Conservation (phyloP, 2,113 vertebrate species). For the Amia ocellicauda region DNA sequence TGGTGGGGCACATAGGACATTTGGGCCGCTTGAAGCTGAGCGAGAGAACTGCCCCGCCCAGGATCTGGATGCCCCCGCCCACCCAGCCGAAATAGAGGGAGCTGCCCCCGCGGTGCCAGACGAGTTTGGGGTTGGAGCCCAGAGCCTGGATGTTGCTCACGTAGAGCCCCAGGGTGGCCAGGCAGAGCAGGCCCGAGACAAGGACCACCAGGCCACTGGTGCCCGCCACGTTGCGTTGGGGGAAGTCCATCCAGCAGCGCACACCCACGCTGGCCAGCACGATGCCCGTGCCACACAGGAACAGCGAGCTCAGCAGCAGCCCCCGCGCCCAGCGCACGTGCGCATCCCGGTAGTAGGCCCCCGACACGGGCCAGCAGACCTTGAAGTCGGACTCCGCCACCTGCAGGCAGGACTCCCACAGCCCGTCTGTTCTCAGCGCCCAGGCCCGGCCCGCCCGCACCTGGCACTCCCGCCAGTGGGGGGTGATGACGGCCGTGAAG, state of each 20-base stretch:
- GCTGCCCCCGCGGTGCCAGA: constrained; percentile 46
- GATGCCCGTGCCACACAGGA: constrained; percentile 66
- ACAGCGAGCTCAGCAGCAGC: constrained; percentile 62
- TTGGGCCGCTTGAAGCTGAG: constrained; percentile 56
- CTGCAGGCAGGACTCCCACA: constrained; percentile 74
- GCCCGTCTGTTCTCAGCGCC: constrained; percentile 57
- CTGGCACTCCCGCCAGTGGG: constrained; percentile 70
- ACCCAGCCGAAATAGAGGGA: constrained; percentile 72
- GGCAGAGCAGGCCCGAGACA: constrained; percentile 57
- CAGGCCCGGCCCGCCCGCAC: constrained; percentile 43
- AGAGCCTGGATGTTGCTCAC: constrained; percentile 49
- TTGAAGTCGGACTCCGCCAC: constrained; percentile 63
- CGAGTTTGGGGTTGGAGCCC: constrained; percentile 40
- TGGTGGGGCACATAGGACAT: constrained; percentile 43
- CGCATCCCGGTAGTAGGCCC: constrained; percentile 54
- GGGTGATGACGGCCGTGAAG: constrained; percentile 71
- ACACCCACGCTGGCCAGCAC: constrained; percentile 64
- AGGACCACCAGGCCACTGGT: constrained; percentile 63
- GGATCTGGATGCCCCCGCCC: constrained; percentile 62
- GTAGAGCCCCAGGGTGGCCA: constrained; percentile 59
- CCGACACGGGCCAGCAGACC: constrained; percentile 67
- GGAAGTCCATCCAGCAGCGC: constrained; percentile 69
- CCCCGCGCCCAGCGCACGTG: constrained; percentile 57
- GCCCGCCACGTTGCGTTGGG: constrained; percentile 60
- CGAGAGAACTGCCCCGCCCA: constrained; percentile 58